These are phyloP conservation scores for Clinocottus analis DNA, from an alignment of 2,113 vertebrate genomes.

Conservation along the genomic window DNA sequence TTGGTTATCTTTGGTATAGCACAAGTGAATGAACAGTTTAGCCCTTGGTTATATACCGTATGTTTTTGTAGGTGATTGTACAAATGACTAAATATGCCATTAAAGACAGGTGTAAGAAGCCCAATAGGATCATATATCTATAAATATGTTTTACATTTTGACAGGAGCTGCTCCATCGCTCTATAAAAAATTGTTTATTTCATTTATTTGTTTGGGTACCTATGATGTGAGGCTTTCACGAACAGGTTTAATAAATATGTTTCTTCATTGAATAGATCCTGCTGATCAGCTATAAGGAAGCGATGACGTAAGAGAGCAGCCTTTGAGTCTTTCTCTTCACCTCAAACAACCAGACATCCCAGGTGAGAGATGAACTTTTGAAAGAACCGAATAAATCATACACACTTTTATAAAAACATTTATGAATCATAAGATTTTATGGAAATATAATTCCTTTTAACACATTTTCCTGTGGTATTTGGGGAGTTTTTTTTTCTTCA, in stretches of 20 bases:
- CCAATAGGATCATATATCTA: not conserved
- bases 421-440: not conserved
- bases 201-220: too few species aligned
- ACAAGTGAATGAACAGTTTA: not conserved
- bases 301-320: not conserved
- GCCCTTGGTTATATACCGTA: not conserved
- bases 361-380: not conserved
- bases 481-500: not conserved
- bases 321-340: not conserved
- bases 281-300: not conserved
- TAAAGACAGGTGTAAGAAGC: not conserved
- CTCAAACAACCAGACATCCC: not conserved
- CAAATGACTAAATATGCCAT: not conserved
- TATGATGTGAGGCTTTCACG: not conserved
- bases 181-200: not conserved
- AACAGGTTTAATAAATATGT: not conserved
- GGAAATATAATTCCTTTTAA: not conserved
- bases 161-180: not conserved
- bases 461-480: not conserved
- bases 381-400: not conserved
- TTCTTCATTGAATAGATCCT: not conserved
- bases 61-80: not conserved
- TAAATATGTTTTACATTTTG: not conserved
- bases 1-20: constrained; percentile 28
- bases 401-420: not conserved